Conservation (phyloP, 2,888 invertebrate genomes). For the Rhorus exstirpatorius region DNA sequence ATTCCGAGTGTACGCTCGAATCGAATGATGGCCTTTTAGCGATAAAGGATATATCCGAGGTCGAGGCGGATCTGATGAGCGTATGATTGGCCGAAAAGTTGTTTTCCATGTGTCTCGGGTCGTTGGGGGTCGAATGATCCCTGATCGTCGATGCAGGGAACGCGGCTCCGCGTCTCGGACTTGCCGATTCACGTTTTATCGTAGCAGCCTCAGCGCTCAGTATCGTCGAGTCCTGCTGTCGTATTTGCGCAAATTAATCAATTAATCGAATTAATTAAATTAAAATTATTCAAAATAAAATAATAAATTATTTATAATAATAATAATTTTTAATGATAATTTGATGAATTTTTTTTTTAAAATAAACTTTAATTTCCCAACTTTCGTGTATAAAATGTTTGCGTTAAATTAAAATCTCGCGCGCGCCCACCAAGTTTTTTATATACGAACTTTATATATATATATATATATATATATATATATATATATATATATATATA, state of each 20-base stretch:
- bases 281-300: no score
- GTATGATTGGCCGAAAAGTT: constrained; percentile 57
- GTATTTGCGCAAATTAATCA: neutral
- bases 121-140: constrained; percentile 69
- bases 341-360: constrained; percentile 18
- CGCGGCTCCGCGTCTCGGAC: constrained; percentile 23
- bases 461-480: no score
- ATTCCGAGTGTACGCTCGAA: constrained; percentile 73
- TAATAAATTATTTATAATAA: no score
- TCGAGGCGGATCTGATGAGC: constrained; percentile 74
- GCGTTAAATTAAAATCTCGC: no score
- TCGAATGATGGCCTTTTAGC: constrained; percentile 72
- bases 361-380: no score
- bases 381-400: no score
- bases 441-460: no score
- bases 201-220: constrained; percentile 15
- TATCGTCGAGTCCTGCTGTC: constrained; percentile 56
- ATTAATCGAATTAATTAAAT: no score
- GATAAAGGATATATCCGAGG: constrained; percentile 75
- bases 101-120: constrained; percentile 65
- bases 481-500: no score
- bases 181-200: constrained; percentile 53
- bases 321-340: no score
- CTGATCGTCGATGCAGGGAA: constrained; percentile 29
- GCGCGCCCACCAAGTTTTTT: no score